Base-by-base conservation (phyloP, 92 coral and sea anemone genomes). In the Chrysogorgia sp. region DNA sequence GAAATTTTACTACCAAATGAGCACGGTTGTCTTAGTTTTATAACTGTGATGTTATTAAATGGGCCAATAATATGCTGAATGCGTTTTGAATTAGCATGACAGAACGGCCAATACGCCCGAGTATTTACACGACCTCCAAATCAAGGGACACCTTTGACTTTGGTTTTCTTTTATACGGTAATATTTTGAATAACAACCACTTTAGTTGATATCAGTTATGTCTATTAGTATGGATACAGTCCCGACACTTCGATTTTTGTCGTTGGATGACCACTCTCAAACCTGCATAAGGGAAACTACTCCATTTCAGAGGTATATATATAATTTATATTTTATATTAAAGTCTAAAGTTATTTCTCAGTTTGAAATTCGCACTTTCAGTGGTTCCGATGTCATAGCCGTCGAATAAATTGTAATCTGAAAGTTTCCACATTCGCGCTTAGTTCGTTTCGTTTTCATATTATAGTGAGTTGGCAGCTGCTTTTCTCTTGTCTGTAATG, bases 191-290 rank as follows among this genome's bases (percentile, higher is more conserved):
- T 56, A 20, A 10, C 12, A 56, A 12, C 12, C 26, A 28, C 19
- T 22, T 56, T 56, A 20, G 24, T 22, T 20, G 19, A 56, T 56
- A 13, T 1, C 62, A 12, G 30, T 20, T 28, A 0, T 37, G 43
- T 37, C 12, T n/a, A 63, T 29, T 32, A n/a, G 10, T 23, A 65
- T 47, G 53, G 53, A 7, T 31, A 34, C 5, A 2, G 25, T 37
- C 8, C 79, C 65, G 34, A 72, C 79, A 2, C 66, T 72, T 32
- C 79, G 79, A 22, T 72, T 72, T 35, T 72, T 72, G 56, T 25
- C 79, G 0, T 19, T 72, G 31, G 65, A 72, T 31, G 65, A 72
- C 4, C 48, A 72, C 21, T 1, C 1, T 15, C 20, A 53, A 13
- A 23, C 31, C 9, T 28, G 28, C 59, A 25, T 72, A 29, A 53